A percentile compares a stretch with the other conserved stretches of the same genome.
phyloP scores from a whole-genome alignment of 2,797 vertebrate genomes.

The Danio albolineatus region DNA sequence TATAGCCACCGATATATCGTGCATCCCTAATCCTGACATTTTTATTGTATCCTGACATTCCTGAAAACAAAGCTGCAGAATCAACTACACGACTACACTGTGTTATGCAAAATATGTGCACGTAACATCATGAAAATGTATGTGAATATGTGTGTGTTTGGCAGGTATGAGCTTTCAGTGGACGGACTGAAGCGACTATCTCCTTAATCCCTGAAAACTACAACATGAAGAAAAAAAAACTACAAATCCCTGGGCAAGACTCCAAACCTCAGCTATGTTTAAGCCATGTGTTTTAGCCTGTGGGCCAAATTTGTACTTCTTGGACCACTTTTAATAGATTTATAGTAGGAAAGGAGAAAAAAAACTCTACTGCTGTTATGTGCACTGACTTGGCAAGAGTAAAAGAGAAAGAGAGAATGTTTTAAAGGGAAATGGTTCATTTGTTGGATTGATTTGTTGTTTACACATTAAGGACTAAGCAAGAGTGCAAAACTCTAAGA shows the following conservation, averaged over 20 bases:
- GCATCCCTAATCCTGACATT: too few species aligned
- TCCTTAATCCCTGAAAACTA: constrained; percentile 19
- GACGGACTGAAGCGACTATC: constrained; percentile 79
- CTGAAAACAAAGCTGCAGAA: background rate
- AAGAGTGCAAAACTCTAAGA: constrained; percentile 14
- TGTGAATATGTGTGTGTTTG: background rate
- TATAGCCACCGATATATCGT: too few species aligned
- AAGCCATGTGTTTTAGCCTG: constrained; percentile 75
- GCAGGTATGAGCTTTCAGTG: constrained; percentile 93
- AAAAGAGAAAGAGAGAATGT: constrained; percentile 3
- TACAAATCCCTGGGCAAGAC: constrained; percentile 27
- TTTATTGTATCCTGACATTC: too few species aligned
- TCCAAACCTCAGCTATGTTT: constrained; percentile 72
- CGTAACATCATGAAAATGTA: background rate
- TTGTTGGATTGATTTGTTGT: background rate
- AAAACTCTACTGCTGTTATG: constrained; percentile 13
- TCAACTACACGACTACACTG: background rate
- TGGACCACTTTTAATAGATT: constrained; percentile 33
- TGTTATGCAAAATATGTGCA: background rate
- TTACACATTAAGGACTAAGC: constrained; percentile 8
- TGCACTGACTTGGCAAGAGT: constrained; percentile 9
- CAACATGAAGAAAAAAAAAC: background rate
- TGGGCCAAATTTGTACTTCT: constrained; percentile 59
- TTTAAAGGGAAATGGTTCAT: constrained; percentile 11
- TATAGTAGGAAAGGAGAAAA: constrained; percentile 7